Percentiles rank a stretch among this genome's conserved stretches.
phyloP scores from a whole-genome alignment of 1,140 invertebrate genomes.

The Pseudomyrmex concolor region DNA sequence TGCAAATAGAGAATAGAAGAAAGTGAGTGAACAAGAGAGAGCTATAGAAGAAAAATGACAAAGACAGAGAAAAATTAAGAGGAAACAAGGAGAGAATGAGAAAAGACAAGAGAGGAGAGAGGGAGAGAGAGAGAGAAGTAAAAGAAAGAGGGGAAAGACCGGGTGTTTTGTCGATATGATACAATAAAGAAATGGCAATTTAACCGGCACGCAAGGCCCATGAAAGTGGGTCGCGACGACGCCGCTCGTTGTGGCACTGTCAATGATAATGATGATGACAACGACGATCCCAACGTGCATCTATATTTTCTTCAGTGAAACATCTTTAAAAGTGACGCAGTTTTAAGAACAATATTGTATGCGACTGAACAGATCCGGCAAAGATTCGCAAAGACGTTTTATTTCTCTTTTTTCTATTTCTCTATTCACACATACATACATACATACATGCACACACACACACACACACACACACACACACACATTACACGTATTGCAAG shows the following conservation, averaged over 20 bases:
- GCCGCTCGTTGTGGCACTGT: background rate
- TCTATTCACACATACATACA: too few species aligned
- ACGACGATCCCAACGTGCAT: background rate
- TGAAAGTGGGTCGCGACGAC: constrained; percentile 9
- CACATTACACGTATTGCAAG: too few species aligned
- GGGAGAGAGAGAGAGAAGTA: background rate
- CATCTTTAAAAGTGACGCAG: constrained; percentile 23
- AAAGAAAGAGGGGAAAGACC: constrained; percentile 75
- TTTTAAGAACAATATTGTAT: background rate
- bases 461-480: too few species aligned
- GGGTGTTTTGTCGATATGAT: constrained; percentile 83
- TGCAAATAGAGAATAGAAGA: constrained; percentile 50
- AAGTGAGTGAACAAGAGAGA: background rate
- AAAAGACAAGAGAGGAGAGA: background rate
- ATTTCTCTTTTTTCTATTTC: too few species aligned
- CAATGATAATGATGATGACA: too few species aligned
- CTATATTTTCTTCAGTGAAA: background rate
- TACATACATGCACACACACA: background rate
- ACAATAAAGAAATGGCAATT: constrained; percentile 75
- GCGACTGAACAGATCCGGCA: background rate
- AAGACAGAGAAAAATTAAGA: background rate
- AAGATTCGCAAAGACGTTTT: background rate
- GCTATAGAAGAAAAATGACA: background rate
- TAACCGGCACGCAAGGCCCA: constrained; percentile 69
- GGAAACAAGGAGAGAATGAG: background rate